Evolutionary conservation across 2,888 invertebrate species (phyloP).

Genomic region (Pristionchus maxplancki): DNA sequence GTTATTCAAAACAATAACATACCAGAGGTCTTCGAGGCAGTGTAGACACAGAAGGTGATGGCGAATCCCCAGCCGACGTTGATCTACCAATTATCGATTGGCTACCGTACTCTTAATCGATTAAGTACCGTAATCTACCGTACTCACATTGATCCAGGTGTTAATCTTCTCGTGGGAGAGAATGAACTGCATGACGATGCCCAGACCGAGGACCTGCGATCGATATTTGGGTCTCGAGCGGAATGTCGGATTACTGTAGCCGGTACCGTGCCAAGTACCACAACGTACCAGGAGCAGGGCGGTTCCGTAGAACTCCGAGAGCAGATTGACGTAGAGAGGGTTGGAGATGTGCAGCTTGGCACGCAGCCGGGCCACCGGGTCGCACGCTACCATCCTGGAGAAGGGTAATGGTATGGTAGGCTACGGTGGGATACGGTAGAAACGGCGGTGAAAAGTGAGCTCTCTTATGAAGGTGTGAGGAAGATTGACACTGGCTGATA

Average conservation of each 20-base stretch:
- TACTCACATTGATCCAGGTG: conserved; percentile 69
- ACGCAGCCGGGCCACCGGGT: conserved; percentile 62
- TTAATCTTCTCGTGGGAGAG: conserved; percentile 69
- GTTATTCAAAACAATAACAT: neutral
- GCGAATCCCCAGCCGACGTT: conserved; percentile 71
- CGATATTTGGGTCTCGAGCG: neutral
- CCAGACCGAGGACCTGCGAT: conserved; percentile 69
- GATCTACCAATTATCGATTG: conserved; percentile 54
- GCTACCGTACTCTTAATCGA: neutral
- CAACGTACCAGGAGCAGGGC: conserved; percentile 63
- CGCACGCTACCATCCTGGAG: neutral
- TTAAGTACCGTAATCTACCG: neutral
- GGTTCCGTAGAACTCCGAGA: conserved; percentile 73
- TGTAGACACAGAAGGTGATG: conserved; percentile 69
- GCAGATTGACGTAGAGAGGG: conserved; percentile 65
- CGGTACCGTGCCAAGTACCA: neutral
- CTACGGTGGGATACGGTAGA: neutral
- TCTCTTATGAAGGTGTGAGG: neutral
- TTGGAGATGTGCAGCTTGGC: conserved; percentile 63
- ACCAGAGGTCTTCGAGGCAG: conserved; percentile 68
- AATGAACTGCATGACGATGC: conserved; percentile 71
- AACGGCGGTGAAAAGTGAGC: neutral
- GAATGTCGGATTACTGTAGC: neutral
- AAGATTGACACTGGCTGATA: neutral
- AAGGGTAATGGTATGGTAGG: neutral